Evolutionary conservation across 2,797 vertebrate genomes (phyloP).

Genomic region (Alcedo quadribrachys): DNA sequence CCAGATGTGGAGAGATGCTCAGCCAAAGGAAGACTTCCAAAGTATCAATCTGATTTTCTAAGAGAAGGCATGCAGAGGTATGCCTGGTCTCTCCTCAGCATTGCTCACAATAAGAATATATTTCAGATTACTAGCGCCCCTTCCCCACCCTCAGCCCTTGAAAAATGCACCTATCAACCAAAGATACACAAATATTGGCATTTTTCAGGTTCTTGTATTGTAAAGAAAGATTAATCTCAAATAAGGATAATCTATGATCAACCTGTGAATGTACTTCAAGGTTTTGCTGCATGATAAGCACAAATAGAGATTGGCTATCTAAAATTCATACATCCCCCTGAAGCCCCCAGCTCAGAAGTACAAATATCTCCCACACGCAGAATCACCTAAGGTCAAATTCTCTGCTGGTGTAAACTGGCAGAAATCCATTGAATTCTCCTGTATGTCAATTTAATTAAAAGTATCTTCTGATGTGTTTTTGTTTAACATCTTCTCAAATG

Average conservation of each 20-base stretch:
- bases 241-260: background rate
- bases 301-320: background rate
- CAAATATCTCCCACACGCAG: background rate
- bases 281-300: constrained; percentile 8
- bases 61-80: background rate
- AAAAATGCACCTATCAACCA: background rate
- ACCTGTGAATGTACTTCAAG: background rate
- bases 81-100: background rate
- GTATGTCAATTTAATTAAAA: constrained; percentile 68
- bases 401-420: constrained; percentile 45
- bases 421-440: constrained; percentile 26
- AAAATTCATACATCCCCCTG: background rate
- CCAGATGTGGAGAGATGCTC: constrained; percentile 29
- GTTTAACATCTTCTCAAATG: background rate
- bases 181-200: background rate
- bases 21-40: background rate
- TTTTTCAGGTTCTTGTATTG: background rate
- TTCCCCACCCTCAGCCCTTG: background rate
- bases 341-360: constrained; percentile 4
- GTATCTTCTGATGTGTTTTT: constrained; percentile 49
- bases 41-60: background rate
- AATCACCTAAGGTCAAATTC: constrained; percentile 42
- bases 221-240: background rate
- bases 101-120: background rate
- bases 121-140: background rate